A percentile compares a stretch with the other conserved stretches of the same genome.
Evolutionary conservation across 2,797 vertebrate genomes (phyloP).

Genomic region (Miichthys miiuy): DNA sequence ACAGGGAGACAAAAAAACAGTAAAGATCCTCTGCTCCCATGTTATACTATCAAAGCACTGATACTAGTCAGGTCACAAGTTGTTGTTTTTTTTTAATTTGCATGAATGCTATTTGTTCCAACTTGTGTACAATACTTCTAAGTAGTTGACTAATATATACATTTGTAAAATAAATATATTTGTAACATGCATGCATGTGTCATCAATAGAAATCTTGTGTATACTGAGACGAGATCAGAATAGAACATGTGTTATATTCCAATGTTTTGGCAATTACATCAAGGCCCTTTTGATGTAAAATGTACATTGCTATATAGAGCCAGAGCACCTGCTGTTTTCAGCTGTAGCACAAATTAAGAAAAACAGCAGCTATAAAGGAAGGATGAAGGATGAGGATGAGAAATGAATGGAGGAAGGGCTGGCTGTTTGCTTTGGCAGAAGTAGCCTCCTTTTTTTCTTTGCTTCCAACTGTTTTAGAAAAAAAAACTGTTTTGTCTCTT

Average conservation of each 20-base stretch:
- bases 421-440: constrained; percentile 80
- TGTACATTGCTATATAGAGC: constrained; percentile 3
- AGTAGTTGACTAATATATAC: not conserved
- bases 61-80: not conserved
- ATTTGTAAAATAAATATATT: not conserved
- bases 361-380: constrained; percentile 61
- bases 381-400: constrained; percentile 16
- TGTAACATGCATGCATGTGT: too few relatives aligned
- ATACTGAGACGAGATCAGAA: not conserved
- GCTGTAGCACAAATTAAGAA: constrained; percentile 26
- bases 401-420: constrained; percentile 4
- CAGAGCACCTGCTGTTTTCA: constrained; percentile 42
- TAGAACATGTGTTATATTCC: not conserved
- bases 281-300: constrained; percentile 5
- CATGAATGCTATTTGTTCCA: not conserved
- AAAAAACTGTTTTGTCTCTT: constrained; percentile 72
- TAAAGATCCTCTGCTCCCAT: not conserved
- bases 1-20: not conserved
- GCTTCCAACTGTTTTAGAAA: constrained; percentile 56
- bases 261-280: not conserved
- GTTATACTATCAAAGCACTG: not conserved
- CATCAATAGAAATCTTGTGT: not conserved
- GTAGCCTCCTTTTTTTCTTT: constrained; percentile 62
- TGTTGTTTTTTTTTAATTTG: not conserved
- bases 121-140: not conserved